Evolutionary conservation across 2,888 invertebrate genomes (phyloP), one percentile per base, ranked within the genome.

Genomic region (Pheosia tremula): DNA sequence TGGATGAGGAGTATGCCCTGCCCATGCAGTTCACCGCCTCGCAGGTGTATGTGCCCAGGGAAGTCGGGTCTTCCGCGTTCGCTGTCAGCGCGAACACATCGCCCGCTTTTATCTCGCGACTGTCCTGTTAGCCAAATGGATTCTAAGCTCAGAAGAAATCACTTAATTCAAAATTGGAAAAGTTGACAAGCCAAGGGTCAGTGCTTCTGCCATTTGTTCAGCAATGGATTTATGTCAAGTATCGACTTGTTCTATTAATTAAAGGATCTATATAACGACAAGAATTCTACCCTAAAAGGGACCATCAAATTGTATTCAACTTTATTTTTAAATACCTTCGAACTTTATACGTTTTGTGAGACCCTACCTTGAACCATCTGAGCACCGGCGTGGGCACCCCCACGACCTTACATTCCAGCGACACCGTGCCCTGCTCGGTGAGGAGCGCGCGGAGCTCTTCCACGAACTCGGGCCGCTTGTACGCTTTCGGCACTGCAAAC

Each of bases 1-100:
- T 96, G 5, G 97, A 97, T 43, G 97, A 97, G 60, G 97, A 97
- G 80, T 96, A 96, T 0, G 97, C 95, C 67, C 96, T 95, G 38
- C 98, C 98, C 97, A 98, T 97, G 84, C 98, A 98, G 89, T 98
- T 98, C 59, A 96, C 95, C 0, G 98, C 98, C 84, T 98, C 97
- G 78, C 98, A 98, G 0, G 97, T 97, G 85, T 98, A 98, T 0
- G 97, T 97, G 39, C 98, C 98, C 62, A 98, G 91, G 0, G 97
- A 97, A 0, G 97, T 97, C 4, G 97, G 97, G 83, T 98, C 98
- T 64, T 97, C 96, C 0, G 96, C 96, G 83, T 97, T 97, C 0
- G 97, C 97, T 0, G 97, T 97, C 56, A 98, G 90, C 0, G 98
- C 98, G 81, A 98, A 98, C 43, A 98, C 97, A 84, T 98, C 98